Conservation (phyloP, 2,797 vertebrate genomes). For the Sebastes oblongus region DNA sequence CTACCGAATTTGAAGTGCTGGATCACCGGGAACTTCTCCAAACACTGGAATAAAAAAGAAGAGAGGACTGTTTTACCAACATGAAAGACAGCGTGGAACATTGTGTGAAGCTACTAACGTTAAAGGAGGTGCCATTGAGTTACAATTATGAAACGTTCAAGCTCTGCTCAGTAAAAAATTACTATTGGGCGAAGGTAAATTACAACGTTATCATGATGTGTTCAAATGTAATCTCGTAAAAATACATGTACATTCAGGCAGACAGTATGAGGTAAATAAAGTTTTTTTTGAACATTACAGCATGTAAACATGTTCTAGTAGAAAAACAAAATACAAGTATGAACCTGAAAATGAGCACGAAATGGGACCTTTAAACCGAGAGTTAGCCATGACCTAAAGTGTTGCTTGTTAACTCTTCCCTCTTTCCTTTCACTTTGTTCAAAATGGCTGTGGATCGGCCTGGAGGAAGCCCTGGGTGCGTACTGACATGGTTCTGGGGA, state of each 20-base stretch:
- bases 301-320: no score
- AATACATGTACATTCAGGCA: no score
- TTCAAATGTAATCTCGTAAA: no score
- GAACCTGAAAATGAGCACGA: no score
- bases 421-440: neutral
- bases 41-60: conserved; percentile 82
- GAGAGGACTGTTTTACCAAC: neutral
- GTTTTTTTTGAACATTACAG: no score
- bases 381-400: neutral
- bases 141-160: no score
- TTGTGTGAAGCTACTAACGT: no score
- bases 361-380: neutral
- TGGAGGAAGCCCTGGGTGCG: conserved; percentile 29
- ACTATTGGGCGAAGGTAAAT: no score
- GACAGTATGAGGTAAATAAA: no score
- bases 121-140: no score
- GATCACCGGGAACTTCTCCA: conserved; percentile 99
- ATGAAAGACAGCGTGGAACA: neutral
- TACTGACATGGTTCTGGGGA: conserved; percentile 11
- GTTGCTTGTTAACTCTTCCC: neutral
- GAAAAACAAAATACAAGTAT: no score
- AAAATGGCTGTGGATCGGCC: conserved; percentile 3
- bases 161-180: neutral
- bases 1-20: conserved; percentile 99
- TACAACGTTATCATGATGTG: no score